Base-by-base conservation (phyloP, 1,140 invertebrate genomes). In the Araneus ventricosus region DNA sequence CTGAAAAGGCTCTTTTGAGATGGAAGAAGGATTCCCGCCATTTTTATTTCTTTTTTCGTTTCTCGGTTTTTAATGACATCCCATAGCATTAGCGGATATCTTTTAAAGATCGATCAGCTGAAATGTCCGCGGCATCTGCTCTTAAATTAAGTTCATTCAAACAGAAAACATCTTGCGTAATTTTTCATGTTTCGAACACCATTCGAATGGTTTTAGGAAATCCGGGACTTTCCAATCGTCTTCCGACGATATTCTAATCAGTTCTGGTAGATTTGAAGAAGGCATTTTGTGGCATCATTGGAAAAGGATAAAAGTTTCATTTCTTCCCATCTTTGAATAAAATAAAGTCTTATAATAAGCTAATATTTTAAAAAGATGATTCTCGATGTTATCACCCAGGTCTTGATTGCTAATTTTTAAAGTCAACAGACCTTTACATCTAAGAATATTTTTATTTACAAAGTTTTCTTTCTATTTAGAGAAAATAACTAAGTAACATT, bases 121-220 rank as follows among this genome's bases (percentile, higher is more conserved):
- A 45, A 41, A 63, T 63, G 57, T 63, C 57, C 85, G n/a, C 24
- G 0, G 52, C 85, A 87, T 61, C 85, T 63, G 85, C 57, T 63
- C 59, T 61, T 37, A 63, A 87, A 63, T 87, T 63, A 85, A 87
- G 85, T 63, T 87, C 85, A 63, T 63, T 87, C 57, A 63, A 63
- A 87, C 30, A 61, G 85, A 87, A 87, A 37, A 63, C 52, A 87
- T 87, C 20, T 24, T 57, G n/a, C 59, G 59, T 8, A 87, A 87
- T 87, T 87, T 87, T 61, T 87, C 85, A 87, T 63, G 37, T 63
- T 63, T 63, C 59, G 59, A 63, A 63, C 59, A 5, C 3, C 4
- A 24, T 63, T 63, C 59, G 24, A n/a, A 63, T 63, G 59, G 59
- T 63, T 63, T 63, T 24, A 61, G 59, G 20, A 63, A 63, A 63